Percentiles rank a stretch among this genome's conserved stretches.
phyloP scores from a whole-genome alignment of 1,140 invertebrate genomes.

The Hycleus phaleratus region DNA sequence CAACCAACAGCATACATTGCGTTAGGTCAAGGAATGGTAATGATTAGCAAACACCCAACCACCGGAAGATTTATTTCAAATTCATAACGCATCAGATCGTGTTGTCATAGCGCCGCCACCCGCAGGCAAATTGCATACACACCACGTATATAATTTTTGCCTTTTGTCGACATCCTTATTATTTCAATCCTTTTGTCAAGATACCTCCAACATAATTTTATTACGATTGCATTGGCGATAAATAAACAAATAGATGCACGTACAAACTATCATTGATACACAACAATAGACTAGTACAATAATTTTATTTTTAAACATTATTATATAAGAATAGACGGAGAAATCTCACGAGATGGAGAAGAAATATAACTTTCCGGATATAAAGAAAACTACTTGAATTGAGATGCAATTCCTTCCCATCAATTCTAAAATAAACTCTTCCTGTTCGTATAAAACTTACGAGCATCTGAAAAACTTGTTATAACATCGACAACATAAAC shows the following conservation, averaged over 20 bases:
- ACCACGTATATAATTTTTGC: conserved; percentile 15
- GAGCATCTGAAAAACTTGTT: too few relatives aligned
- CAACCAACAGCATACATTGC: neutral
- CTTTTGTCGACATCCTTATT: conserved; percentile 15
- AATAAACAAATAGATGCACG: conserved; percentile 13
- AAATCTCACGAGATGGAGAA: neutral
- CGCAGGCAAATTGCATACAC: conserved; percentile 11
- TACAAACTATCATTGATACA: neutral
- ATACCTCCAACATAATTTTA: neutral
- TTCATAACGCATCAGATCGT: neutral
- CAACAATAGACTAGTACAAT: neutral
- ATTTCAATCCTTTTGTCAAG: conserved; percentile 8
- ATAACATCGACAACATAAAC: too few relatives aligned
- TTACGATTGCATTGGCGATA: conserved; percentile 4
- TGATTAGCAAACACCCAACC: neutral
- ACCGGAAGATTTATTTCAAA: conserved; percentile 14
- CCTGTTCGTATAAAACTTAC: too few relatives aligned
- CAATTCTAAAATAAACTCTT: neutral
- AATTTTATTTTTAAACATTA: neutral
- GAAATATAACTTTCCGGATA: neutral
- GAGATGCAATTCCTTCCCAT: neutral
- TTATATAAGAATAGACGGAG: neutral
- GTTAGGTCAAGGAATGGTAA: conserved; percentile 5
- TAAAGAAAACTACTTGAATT: neutral
- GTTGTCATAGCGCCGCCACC: conserved; percentile 6